Evolutionary conservation across 2,888 invertebrate genomes (phyloP), one percentile per base, ranked within the genome.

Genomic region (Syrista parreyssii): DNA sequence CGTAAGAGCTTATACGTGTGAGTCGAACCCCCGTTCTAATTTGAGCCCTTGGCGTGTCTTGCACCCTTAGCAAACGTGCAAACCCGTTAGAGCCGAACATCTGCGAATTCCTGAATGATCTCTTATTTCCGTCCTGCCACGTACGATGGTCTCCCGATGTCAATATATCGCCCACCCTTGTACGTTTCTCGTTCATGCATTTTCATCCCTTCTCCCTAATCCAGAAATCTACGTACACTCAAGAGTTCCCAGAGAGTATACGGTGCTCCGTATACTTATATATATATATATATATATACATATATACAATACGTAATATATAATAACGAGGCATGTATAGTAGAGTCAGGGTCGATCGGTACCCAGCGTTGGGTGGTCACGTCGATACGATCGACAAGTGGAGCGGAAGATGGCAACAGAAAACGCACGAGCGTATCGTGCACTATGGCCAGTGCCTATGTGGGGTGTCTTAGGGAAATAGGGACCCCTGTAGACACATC

Each of bases 341-440:
- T 23, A 55, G 55, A 55, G 55, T 55, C 55, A 55, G 74, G 33
- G 72, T 77, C 76, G 76, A 77, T 81, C 68, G 78, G 82, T 89
- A 89, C 89, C 88, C 89, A 89, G 82, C 85, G 87, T 87, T 87
- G 87, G 88, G 88, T 88, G 88, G 88, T 83, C 88, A 78, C 80
- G 88, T 87, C 88, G 88, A 87, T 87, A 87, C 85, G 85, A 88
- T 89, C 87, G 83, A 76, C 84, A 84, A 86, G 82, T 83, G 83
- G 79, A 86, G 84, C 79, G 85, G 84, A 86, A 88, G 83, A 86
- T 73, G 73, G 78, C 35, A 69, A 76, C 35, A 79, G 74, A 75
- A 75, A 76, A 73, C 74, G 76, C 71, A 79, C 32, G 68, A 36
- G 35, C 68, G 68, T 34, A 12, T 4, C 79, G 78, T 72, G 30